Conservation (phyloP, 1,140 invertebrate genomes). For the Drosophila micromelanica region DNA sequence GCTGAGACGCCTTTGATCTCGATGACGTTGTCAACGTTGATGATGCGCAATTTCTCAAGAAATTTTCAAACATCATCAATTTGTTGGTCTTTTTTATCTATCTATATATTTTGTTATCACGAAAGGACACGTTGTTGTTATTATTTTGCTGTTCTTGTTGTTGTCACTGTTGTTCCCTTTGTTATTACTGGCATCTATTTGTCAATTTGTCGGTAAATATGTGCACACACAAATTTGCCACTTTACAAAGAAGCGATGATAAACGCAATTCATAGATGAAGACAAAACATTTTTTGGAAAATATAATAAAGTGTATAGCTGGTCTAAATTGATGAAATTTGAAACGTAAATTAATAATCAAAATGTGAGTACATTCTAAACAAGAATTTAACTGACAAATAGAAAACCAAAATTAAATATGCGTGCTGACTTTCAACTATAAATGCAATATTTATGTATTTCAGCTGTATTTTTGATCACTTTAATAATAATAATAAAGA, state of each 20-base stretch:
- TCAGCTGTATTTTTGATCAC: too few species aligned
- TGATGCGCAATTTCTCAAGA: slow-evolving; percentile 67
- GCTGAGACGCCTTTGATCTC: slow-evolving; percentile 65
- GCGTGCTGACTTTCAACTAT: too few species aligned
- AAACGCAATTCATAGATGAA: slow-evolving; percentile 8
- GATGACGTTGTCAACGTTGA: slow-evolving; percentile 65
- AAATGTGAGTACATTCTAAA: neutral
- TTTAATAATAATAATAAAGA: too few species aligned
- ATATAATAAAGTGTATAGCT: slow-evolving; percentile 17
- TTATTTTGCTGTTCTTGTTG: slow-evolving; percentile 40
- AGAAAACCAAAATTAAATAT: too few species aligned
- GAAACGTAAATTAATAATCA: neutral
- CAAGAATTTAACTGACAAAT: too few species aligned
- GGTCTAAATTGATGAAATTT: slow-evolving; percentile 6
- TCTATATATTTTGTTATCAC: slow-evolving; percentile 37
- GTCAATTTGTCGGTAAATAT: slow-evolving; percentile 35
- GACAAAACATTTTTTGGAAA: slow-evolving; percentile 6
- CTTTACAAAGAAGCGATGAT: slow-evolving; percentile 10
- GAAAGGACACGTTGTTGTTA: slow-evolving; percentile 23
- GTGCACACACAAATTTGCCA: slow-evolving; percentile 40
- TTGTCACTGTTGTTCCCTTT: slow-evolving; percentile 12
- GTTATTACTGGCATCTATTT: slow-evolving; percentile 36
- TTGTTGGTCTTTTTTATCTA: slow-evolving; percentile 50
- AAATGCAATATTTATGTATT: too few species aligned
- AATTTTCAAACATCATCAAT: slow-evolving; percentile 77